phyloP scores from a whole-genome alignment of 2,888 invertebrate species.

The Palloptera scutellata region DNA sequence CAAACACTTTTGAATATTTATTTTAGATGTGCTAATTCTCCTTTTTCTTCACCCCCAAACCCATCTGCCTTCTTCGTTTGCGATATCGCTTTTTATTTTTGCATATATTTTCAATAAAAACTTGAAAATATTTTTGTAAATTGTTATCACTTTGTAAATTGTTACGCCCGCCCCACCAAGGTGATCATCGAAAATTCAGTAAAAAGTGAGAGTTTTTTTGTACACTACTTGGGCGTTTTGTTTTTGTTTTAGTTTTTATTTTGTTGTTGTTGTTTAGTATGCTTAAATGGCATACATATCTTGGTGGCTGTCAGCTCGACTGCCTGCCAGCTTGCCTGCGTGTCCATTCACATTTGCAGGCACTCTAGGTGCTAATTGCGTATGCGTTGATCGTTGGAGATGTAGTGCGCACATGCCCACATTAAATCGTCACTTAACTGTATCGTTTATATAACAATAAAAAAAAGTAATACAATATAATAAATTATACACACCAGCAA shows the following conservation, averaged over 20 bases:
- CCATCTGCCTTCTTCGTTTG: too few relatives aligned
- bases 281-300: too few relatives aligned
- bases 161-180: not conserved
- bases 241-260: too few relatives aligned
- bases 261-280: too few relatives aligned
- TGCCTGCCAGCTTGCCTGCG: conserved; percentile 19
- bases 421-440: conserved; percentile 45
- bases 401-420: conserved; percentile 24
- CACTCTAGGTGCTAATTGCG: conserved; percentile 44
- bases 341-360: conserved; percentile 3
- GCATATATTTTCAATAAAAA: not conserved
- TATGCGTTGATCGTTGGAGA: conserved; percentile 39
- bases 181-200: conserved; percentile 35
- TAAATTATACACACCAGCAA: not conserved
- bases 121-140: not conserved
- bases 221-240: conserved; percentile 5
- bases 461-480: not conserved
- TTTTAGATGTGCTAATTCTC: too few relatives aligned
- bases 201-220: conserved; percentile 54
- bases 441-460: not conserved
- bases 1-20: too few relatives aligned
- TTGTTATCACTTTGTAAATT: not conserved
- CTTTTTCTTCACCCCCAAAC: too few relatives aligned
- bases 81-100: not conserved
- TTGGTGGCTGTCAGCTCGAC: not conserved